Evolutionary conservation across 2,888 invertebrate genomes (phyloP).

Genomic region (Rhimphoctona megacephalus): DNA sequence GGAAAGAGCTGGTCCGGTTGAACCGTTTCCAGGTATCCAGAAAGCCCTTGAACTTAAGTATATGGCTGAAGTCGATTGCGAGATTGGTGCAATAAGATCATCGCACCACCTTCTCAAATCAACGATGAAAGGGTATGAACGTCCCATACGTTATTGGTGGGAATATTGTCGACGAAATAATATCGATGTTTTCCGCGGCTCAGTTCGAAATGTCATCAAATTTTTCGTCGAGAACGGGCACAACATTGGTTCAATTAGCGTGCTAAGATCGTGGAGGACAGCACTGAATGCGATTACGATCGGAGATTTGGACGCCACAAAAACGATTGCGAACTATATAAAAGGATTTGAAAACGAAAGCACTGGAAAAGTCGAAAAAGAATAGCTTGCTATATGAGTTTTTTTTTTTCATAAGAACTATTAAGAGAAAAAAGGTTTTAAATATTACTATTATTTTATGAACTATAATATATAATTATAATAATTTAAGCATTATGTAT

Average conservation of each 20-base stretch:
- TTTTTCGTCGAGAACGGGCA: slow-evolving; percentile 4
- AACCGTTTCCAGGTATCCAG: slow-evolving; percentile 16
- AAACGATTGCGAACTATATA: not conserved
- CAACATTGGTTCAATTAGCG: not conserved
- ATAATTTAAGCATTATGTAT: not conserved
- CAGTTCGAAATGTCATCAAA: not conserved
- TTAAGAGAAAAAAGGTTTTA: not conserved
- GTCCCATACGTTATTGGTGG: slow-evolving; percentile 29
- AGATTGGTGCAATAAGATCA: not conserved
- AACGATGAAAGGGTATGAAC: slow-evolving; percentile 10
- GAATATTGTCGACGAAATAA: slow-evolving; percentile 1
- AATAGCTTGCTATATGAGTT: not conserved
- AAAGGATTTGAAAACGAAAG: not conserved
- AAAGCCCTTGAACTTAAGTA: not conserved
- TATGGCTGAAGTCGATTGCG: not conserved
- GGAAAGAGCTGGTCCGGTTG: not conserved
- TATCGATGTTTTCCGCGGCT: slow-evolving; percentile 11
- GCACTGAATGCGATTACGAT: slow-evolving; percentile 7
- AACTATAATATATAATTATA: not conserved
- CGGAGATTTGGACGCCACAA: not conserved
- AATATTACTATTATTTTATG: not conserved
- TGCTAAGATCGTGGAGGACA: slow-evolving; percentile 6
- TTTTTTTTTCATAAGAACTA: not conserved
- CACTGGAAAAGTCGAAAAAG: not conserved
- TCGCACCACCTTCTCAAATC: not conserved